Evolutionary conservation across 2,888 invertebrate genomes (phyloP), one percentile per base, ranked within the genome.

Genomic region (Pharmacophagus antenor): DNA sequence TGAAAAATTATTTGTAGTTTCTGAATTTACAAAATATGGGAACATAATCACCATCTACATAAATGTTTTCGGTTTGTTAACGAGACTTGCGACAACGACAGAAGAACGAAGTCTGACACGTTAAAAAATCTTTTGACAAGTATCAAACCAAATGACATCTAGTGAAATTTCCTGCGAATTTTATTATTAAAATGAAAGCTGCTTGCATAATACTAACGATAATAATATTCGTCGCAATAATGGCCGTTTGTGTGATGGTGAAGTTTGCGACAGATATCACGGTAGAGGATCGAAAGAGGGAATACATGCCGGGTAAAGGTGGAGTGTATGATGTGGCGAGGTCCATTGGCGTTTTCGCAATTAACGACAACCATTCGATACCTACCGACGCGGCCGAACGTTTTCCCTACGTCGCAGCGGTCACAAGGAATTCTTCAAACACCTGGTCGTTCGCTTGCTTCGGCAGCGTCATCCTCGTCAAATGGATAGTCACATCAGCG

Each of bases 201-300:
- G 84, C 85, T 1, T 88, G 86, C 42, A 67, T 86, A 0, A 75
- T 84, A 1, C 62, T 88, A 2, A 73, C 82, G 0, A 64, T 81
- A 0, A 63, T 88, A 0, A 85, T 86, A 2, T 49, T 74, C 0
- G 71, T 87, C 0, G 84, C 87, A 0, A 81, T 88, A 12, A 76
- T 87, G 78, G 84, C 82, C 0, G 83, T 88, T 0, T 83, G 86
- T n/a, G 76, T 87, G 5, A 88, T 88, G 88, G 86, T 88, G 15
- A 88, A 88, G 58, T 88, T 82, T 52, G 88, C 88, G 0, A 86
- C 87, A 0, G 88, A 88, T 54, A 82, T 88, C 31, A 80, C 82
- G 0, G 76, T 85, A 0, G 74, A 76, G 37, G 73, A 87, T 55
- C 69, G 77, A n/a, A 79, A 73, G 15, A 67, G 82, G 5, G 79